Evolutionary conservation across 2,888 invertebrate species (phyloP), one percentile per base, ranked within the genome.

Genomic region (Melanostoma mellinum): DNA sequence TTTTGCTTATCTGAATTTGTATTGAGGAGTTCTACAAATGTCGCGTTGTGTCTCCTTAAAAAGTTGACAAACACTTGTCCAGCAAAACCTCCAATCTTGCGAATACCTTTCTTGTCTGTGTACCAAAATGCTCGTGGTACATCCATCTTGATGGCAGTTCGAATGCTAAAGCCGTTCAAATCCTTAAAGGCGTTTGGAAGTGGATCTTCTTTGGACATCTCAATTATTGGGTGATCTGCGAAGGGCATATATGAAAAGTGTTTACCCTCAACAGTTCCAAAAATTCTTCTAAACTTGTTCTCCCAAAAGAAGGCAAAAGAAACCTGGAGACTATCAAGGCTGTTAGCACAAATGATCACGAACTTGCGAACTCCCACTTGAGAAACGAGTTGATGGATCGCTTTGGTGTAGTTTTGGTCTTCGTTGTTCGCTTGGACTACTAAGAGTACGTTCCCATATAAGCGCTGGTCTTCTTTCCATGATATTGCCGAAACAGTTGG

Each of bases 251-350:
- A 53, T 1, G 67, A 52, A 35, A 33, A 67, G 0, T 40, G 35
- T 1, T 2, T 53, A 8, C 42, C 42, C 8, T 67, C 53, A 0
- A 6, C 32, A 10, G 33, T 53, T 36, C 67, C 67, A 50, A 67
- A 67, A 0, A 6, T 42, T 8, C 67, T 32, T 42, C 42, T 42
- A n/a, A 67, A 67, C 10, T 67, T 53, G 2, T 67, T 52, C 35
- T 53, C n/a, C 67, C 65, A 65, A 33, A 52, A 32, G n/a, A 4
- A 52, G 10, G 3, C 10, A 38, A 65, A 65, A n/a, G 38, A 65
- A 1, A 0, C 0, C 5, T 33, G 40, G 32, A 65, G 52, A 1
- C 3, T 33, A 3, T 52, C 38, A 4, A 44, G 3, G 1, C 42
- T 20, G 1, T 38, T 33, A 2, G 52, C 42, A 36, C 35, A 20